Evolutionary conservation across 2,113 vertebrate genomes (phyloP), one percentile per base, ranked within the genome.

Genomic region (Hyla sarda): DNA sequence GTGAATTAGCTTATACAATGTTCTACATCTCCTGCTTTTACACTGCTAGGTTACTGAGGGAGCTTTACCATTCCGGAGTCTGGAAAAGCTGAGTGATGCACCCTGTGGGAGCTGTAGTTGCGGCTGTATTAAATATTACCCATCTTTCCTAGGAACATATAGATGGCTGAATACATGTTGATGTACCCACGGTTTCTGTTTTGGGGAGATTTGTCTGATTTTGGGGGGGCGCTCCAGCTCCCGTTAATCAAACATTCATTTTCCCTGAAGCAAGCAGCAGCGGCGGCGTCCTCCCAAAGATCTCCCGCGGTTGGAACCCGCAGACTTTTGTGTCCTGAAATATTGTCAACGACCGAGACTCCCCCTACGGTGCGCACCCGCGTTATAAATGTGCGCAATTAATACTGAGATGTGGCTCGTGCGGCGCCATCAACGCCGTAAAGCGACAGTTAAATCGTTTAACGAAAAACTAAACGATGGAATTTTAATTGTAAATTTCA

Each of bases 401-500:
- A 45, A 45, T 62, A 45, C 9, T 17, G 23, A 80, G 28, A 58
- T 78, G 9, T 5, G 50, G 12, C 37, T 62, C 16, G 77, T 14
- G 19, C 3, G 37, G 23, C 32, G 11, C 32, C 5, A 5, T 45
- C 23, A 34, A 34, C 28, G 5, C n/a, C 14, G 37, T 78, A 58
- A 58, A 58, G 54, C 54, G 11, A 58, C 21, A 45, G 0, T 60
- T 62, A 41, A 37, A 45, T 23, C 21, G 8, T 80, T 80, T 80
- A 62, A 56, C n/a, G 14, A 19, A 25, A 14, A 79, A 37, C 21
- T 23, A 60, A 58, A 75, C 5, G 17, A 75, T 48, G 1, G 12
- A n/a, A 79, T n/a, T 79, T 79, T 80, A 54, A 80, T 80, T 80
- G 77, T n/a, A 45, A 62, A n/a, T 45, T 80, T 80, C 23, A 41